A percentile compares a stretch with the other conserved stretches of the same genome.
phyloP scores from a whole-genome alignment of 2,113 vertebrate genomes.

The Gulo gulo region DNA sequence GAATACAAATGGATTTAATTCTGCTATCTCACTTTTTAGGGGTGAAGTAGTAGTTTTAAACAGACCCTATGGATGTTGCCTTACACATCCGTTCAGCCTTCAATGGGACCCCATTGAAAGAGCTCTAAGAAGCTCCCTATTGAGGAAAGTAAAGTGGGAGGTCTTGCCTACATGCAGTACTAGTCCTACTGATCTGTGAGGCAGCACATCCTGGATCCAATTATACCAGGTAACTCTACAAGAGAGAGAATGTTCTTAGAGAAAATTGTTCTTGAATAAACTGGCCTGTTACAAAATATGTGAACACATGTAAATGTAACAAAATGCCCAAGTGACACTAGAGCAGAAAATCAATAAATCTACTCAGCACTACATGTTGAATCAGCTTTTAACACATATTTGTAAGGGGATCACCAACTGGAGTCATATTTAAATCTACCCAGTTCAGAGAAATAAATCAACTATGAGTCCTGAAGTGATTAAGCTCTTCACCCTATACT shows the following conservation, averaged over 20 bases:
- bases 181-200: background rate
- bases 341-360: slow-evolving; percentile 53
- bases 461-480: slow-evolving; percentile 21
- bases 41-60: background rate
- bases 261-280: slow-evolving; percentile 33
- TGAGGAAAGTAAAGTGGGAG: background rate
- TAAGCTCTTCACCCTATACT: slow-evolving; percentile 25
- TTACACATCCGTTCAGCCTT: background rate
- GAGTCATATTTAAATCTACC: slow-evolving; percentile 36
- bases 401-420: background rate
- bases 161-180: background rate
- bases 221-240: background rate
- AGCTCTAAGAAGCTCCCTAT: background rate
- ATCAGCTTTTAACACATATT: slow-evolving; percentile 51
- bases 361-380: slow-evolving; percentile 15
- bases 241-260: background rate
- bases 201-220: background rate
- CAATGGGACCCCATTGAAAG: too few species aligned
- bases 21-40: background rate
- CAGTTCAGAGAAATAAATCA: slow-evolving; percentile 53
- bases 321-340: slow-evolving; percentile 52
- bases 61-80: background rate
- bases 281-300: slow-evolving; percentile 12
- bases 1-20: background rate
- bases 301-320: slow-evolving; percentile 51